Evolutionary conservation across 2,888 invertebrate genomes (phyloP), one percentile per base, ranked within the genome.

Genomic region (Metalampra italica): DNA sequence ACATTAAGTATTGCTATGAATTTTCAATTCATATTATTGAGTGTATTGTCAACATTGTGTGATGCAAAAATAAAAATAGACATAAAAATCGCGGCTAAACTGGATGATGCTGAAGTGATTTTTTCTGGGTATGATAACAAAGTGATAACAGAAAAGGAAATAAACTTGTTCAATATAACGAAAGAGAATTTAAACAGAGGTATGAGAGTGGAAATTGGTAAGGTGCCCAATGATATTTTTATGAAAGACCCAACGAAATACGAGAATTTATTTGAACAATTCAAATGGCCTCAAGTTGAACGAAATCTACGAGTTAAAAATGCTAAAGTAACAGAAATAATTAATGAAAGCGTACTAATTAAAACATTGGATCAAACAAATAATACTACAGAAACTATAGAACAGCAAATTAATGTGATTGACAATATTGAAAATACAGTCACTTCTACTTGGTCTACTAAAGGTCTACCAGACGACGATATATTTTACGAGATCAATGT

Each of bases 231-330:
- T 0, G 64, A 76, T 7, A 57, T 85, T 11, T 86, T 71, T 47
- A 39, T 84, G 1, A 78, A 62, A 45, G 79, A 86, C 29, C 85
- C 85, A 0, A 86, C 86, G 0, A 51, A 59, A 0, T 78, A 81
- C 36, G 69, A 72, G 0, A 54, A 82, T 47, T 43, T 82, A 8
- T 87, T 66, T 46, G 36, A 68, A 30, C 62, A 70, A 37, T 82
- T 56, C 50, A 53, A 82, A 45, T 87, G 87, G 87, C 60, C 62
- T 1, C 62, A 76, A 56, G 67, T 76, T 0, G 58, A 53, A 29
- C 68, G 82, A 55, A 66, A 60, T 43, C 14, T 82, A 7, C 53
- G 22, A 8, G 51, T 84, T 0, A 65, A 69, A 47, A 69, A 67
- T 7, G 57, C 66, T 0, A 64, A 60, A 50, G 55, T 82, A 1